Percentiles rank a stretch among this genome's conserved stretches.
These are phyloP conservation scores for Apis laboriosa DNA, from an alignment of 1,140 invertebrate species.

Conservation along the genomic window DNA sequence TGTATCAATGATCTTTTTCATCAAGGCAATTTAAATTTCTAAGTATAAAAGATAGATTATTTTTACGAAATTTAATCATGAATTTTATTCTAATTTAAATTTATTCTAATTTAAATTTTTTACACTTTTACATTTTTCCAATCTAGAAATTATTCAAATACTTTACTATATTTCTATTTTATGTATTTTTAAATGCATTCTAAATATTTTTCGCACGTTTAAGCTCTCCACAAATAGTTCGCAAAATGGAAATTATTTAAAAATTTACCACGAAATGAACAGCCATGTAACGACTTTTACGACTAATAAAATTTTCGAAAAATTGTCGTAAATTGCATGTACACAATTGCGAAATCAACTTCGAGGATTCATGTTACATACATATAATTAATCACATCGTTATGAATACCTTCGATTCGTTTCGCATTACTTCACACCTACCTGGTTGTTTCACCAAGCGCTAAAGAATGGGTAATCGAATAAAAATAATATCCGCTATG, in stretches of 20 bases:
- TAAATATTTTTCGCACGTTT: too few relatives aligned
- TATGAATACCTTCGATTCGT: not conserved
- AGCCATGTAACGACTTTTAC: not conserved
- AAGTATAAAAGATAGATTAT: too few relatives aligned
- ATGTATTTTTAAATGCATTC: too few relatives aligned
- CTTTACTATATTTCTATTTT: too few relatives aligned
- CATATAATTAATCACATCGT: slow-evolving; percentile 6
- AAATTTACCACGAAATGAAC: not conserved
- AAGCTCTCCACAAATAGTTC: too few relatives aligned
- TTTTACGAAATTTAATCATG: too few relatives aligned
- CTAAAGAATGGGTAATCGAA: not conserved
- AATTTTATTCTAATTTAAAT: too few relatives aligned
- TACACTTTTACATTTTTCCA: too few relatives aligned
- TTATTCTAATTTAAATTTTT: too few relatives aligned
- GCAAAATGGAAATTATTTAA: not conserved
- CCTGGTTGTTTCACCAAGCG: not conserved
- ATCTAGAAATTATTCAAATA: too few relatives aligned
- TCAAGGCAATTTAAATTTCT: too few relatives aligned
- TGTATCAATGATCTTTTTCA: too few relatives aligned
- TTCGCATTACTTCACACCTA: slow-evolving; percentile 29
- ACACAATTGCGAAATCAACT: not conserved
- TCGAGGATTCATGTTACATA: not conserved
- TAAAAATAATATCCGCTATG: not conserved
- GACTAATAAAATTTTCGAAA: not conserved
- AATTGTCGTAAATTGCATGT: not conserved